These are phyloP conservation scores for Cephalotes varians DNA, from an alignment of 2,888 invertebrate species.

Conservation along the genomic window DNA sequence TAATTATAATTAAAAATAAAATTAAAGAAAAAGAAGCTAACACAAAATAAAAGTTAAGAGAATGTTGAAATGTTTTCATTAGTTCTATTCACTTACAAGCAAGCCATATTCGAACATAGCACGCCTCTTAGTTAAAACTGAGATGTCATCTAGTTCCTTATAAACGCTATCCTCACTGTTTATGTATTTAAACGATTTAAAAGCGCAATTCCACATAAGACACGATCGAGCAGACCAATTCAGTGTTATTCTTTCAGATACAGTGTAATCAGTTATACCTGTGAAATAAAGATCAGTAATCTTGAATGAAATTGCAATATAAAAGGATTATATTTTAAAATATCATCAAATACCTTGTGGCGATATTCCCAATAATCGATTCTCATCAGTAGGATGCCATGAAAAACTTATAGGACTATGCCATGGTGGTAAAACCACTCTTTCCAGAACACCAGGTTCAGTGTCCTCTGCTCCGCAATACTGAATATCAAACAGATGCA, in stretches of 20 bases:
- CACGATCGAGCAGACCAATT: conserved; percentile 92
- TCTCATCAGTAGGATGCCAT: conserved; percentile 95
- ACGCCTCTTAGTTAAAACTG: conserved; percentile 90
- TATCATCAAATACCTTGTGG: conserved; percentile 77
- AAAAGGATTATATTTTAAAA: neutral
- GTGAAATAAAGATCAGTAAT: conserved; percentile 27
- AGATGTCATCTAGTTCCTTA: conserved; percentile 89
- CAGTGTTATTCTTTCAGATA: conserved; percentile 93
- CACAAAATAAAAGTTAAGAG: neutral
- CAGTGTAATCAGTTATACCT: conserved; percentile 90
- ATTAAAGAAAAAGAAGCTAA: neutral
- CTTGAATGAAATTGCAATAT: neutral
- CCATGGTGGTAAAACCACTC: conserved; percentile 87
- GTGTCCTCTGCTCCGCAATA: conserved; percentile 90
- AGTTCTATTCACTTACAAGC: conserved; percentile 87
- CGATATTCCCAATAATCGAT: conserved; percentile 90
- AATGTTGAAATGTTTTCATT: neutral
- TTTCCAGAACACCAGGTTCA: conserved; percentile 92
- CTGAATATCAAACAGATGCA: conserved; percentile 95
- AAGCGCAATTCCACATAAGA: conserved; percentile 92
- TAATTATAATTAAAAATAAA: neutral
- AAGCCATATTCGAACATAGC: conserved; percentile 93
- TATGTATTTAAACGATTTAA: conserved; percentile 89
- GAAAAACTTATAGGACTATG: conserved; percentile 89
- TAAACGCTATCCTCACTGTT: conserved; percentile 87